Base-by-base conservation (phyloP, 1,140 invertebrate species). In the Parasteatoda tepidariorum region DNA sequence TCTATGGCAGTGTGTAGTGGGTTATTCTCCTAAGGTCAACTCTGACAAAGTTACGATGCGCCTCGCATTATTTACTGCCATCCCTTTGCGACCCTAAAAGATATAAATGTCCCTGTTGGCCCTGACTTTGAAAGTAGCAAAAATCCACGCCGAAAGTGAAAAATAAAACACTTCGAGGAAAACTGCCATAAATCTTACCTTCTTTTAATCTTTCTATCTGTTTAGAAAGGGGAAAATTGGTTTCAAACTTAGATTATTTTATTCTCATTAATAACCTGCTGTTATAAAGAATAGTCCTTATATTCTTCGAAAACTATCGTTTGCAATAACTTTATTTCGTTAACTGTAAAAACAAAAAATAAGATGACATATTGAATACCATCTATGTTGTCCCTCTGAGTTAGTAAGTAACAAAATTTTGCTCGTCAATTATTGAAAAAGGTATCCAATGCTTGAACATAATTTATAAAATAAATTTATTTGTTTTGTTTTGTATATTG, bases 41-140 rank as follows among this genome's bases (percentile, higher is more conserved):
- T 54, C 13, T 31, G 30, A 13, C 38, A 70, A 67, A 34, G 22
- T 30, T 57, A 31, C 70, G 48, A 28, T 33, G 33, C 30, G 28
- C 38, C 78, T 28, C 41, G 78, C 67, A 62, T 71, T 70, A 82
- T 59, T 82, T 82, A 82, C 66, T 57, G 54, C n/a, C 4, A 18
- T 71, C 67, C 78, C 78, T 24, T 26, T 68, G 28, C 76, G 62
- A n/a, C 67, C 61, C 67, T 68, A 82, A 67, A 48, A 82, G 66
- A 82, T 82, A 82, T 70, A 82, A 70, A 82, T 82, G 78, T 82
- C 54, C 24, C 62, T 18, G 2, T n/a, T n/a, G n/a, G 41, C 70
- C 9, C 6, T 18, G 48, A 70, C 9, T 24, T n/a, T 11, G 30
- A 38, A 31, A 54, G 33, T 2, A n/a, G 9, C 22, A 61, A 61